Percentiles rank a stretch among this genome's conserved stretches.
Conservation (phyloP, 2,797 vertebrate species). For the Malacoraja senta region DNA sequence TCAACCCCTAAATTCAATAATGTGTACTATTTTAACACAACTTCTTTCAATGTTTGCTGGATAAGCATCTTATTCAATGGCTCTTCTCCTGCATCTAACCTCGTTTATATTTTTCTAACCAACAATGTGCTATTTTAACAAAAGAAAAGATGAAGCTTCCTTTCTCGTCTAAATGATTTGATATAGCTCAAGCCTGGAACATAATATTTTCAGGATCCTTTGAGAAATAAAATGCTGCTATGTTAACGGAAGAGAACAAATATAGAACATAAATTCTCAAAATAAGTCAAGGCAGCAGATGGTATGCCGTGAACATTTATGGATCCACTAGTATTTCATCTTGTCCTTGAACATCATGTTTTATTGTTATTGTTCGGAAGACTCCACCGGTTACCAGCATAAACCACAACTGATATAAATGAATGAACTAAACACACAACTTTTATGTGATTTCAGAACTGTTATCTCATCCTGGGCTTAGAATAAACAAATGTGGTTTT, state of each 20-base stretch:
- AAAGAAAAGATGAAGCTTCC: background rate
- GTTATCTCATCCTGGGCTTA: background rate
- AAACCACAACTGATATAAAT: background rate
- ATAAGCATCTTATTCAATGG: background rate
- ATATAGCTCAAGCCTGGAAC: background rate
- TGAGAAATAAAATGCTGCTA: background rate
- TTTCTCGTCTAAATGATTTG: background rate
- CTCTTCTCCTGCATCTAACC: background rate
- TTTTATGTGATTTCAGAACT: background rate
- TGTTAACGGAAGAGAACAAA: background rate
- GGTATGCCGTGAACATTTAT: background rate
- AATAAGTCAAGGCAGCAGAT: background rate
- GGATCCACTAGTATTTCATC: background rate
- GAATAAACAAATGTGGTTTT: background rate
- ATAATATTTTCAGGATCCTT: background rate
- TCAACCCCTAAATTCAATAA: background rate
- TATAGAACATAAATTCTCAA: background rate
- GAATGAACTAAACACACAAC: background rate
- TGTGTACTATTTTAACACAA: background rate
- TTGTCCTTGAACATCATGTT: background rate
- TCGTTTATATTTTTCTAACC: background rate
- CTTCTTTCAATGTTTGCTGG: background rate
- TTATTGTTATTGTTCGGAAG: background rate
- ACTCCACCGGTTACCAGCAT: background rate
- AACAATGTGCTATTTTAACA: background rate